These are phyloP conservation scores for Manacus vitellinus DNA, from an alignment of 2,113 vertebrate genomes.

Conservation along the genomic window DNA sequence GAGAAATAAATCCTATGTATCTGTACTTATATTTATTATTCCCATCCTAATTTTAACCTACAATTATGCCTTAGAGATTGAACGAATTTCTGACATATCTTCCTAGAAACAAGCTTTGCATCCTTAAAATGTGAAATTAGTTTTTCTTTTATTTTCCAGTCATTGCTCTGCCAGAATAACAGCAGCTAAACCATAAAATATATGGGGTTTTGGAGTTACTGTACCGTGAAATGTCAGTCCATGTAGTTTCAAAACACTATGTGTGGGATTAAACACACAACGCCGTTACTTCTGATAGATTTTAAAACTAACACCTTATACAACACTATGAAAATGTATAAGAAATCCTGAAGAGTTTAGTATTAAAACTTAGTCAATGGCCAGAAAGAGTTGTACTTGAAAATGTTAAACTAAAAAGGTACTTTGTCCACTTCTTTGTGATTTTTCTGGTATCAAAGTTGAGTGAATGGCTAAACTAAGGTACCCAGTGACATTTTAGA, in stretches of 20 bases:
- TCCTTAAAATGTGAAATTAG: neutral
- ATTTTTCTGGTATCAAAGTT: neutral
- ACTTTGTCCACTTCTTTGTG: neutral
- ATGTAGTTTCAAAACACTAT: neutral
- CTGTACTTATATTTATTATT: neutral
- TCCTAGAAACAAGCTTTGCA: neutral
- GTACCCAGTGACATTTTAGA: neutral
- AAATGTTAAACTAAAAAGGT: neutral
- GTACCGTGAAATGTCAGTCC: neutral
- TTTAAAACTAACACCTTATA: neutral
- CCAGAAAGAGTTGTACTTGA: neutral
- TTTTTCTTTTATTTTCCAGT: neutral
- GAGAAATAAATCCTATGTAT: neutral
- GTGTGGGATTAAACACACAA: neutral
- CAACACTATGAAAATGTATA: neutral
- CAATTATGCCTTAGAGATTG: neutral
- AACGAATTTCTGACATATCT: neutral
- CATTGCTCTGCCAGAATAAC: neutral
- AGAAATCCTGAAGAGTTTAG: neutral
- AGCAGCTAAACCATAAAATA: neutral
- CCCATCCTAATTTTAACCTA: neutral
- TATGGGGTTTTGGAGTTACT: neutral
- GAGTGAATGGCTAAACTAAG: neutral
- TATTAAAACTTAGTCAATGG: neutral
- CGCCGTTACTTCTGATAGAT: neutral